Conservation (phyloP, 2,113 vertebrate species). For the Panurus biarmicus region DNA sequence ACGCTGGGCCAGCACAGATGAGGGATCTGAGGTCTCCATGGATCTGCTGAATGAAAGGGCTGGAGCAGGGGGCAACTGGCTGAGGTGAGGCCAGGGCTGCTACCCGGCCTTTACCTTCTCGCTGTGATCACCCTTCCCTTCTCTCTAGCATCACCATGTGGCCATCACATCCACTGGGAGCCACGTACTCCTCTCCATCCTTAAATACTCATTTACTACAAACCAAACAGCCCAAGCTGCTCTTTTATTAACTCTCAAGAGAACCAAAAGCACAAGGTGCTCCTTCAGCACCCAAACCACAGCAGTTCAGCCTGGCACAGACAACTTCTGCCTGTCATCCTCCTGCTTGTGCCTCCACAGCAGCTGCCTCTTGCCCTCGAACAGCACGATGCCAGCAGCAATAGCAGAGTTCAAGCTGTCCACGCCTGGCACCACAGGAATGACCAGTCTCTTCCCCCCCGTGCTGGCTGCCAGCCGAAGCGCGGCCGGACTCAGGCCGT, state of each 20-base stretch:
- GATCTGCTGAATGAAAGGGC: not conserved
- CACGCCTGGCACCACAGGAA: slow-evolving; percentile 78
- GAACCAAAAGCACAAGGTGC: not conserved
- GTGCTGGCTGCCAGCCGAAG: slow-evolving; percentile 75
- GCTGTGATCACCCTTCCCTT: not conserved
- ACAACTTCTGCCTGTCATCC: not conserved
- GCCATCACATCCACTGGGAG: not conserved
- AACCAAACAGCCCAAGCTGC: not conserved
- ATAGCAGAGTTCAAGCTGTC: slow-evolving; percentile 90
- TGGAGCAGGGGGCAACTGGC: not conserved
- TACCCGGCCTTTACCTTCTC: not conserved
- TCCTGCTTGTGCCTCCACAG: not conserved
- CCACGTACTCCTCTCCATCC: not conserved
- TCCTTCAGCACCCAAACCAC: not conserved
- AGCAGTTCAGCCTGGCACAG: not conserved
- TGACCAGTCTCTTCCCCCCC: slow-evolving; percentile 72
- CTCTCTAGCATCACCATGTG: slow-evolving; percentile 14
- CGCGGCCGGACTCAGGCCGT: slow-evolving; percentile 79
- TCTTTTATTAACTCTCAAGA: not conserved
- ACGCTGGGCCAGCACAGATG: rapidly evolving
- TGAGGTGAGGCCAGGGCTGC: not conserved
- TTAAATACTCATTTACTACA: not conserved
- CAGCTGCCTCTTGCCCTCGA: slow-evolving; percentile 86
- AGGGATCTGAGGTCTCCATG: not conserved
- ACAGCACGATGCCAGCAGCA: slow-evolving; percentile 85